phyloP scores from a whole-genome alignment of 1,140 invertebrate species.

The Magallana ariakensis region DNA sequence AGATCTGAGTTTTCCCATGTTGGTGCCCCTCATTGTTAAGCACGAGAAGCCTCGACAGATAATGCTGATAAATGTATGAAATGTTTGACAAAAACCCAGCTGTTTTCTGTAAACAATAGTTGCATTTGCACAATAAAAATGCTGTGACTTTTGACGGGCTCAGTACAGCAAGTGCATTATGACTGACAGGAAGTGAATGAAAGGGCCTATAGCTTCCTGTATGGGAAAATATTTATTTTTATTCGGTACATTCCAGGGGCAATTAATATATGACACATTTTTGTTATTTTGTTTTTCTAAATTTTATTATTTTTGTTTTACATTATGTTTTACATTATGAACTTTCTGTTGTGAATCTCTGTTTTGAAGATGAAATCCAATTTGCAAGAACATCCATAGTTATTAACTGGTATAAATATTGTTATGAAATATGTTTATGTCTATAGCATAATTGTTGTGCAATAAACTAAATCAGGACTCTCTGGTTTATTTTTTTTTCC shows the following conservation, averaged over 20 bases:
- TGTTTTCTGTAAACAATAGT: neutral
- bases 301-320: too few species aligned
- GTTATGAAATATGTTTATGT: slow-evolving; percentile 12
- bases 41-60: neutral
- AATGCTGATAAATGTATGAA: neutral
- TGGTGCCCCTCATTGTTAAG: too few species aligned
- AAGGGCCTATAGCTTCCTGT: too few species aligned
- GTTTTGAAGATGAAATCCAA: slow-evolving; percentile 7
- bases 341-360: neutral
- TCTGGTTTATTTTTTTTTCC: neutral
- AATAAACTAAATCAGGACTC: neutral
- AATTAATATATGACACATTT: too few species aligned
- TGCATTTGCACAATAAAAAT: neutral
- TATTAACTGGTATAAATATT: neutral
- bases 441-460: neutral
- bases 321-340: neutral
- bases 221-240: too few species aligned
- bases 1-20: too few species aligned
- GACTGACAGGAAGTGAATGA: too few species aligned
- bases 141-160: slow-evolving; percentile 19
- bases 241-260: too few species aligned
- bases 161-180: neutral
- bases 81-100: neutral
- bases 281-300: too few species aligned
- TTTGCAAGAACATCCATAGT: neutral